Conservation (phyloP, 2,113 vertebrate genomes). For the Megalops atlanticus region DNA sequence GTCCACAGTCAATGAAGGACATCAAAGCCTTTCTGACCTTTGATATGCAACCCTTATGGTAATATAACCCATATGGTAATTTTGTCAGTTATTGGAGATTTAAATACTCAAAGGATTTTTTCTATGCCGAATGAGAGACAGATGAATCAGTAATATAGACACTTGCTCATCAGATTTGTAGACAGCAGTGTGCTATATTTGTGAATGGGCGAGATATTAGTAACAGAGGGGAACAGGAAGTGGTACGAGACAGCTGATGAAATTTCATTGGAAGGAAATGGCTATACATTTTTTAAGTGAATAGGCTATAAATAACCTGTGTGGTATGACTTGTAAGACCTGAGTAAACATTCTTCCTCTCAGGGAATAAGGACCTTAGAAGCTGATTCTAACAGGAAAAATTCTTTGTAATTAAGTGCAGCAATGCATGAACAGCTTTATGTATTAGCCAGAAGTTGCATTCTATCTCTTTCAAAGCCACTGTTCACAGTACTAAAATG, state of each 20-base stretch:
- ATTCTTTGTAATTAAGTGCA: background rate
- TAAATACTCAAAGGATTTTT: too few relatives aligned
- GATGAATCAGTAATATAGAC: background rate
- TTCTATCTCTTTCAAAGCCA: background rate
- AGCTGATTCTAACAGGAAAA: background rate
- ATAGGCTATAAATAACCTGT: background rate
- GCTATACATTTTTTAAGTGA: background rate
- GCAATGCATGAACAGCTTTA: background rate
- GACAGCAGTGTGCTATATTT: background rate
- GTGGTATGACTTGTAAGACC: background rate
- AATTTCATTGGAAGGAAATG: background rate
- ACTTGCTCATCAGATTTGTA: background rate
- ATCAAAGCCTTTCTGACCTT: too few relatives aligned
- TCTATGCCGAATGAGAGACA: background rate
- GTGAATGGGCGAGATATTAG: too few relatives aligned
- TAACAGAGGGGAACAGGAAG: constrained; percentile 2
- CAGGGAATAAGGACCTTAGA: background rate
- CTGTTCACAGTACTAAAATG: too few relatives aligned
- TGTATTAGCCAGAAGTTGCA: background rate
- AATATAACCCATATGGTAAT: too few relatives aligned
- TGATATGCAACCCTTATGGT: too few relatives aligned
- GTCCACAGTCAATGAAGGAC: too few relatives aligned
- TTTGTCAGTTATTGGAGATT: too few relatives aligned
- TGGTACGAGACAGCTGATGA: background rate
- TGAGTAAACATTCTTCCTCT: background rate